phyloP scores from a whole-genome alignment of 2,888 invertebrate genomes.

The Metacarcinus magister region DNA sequence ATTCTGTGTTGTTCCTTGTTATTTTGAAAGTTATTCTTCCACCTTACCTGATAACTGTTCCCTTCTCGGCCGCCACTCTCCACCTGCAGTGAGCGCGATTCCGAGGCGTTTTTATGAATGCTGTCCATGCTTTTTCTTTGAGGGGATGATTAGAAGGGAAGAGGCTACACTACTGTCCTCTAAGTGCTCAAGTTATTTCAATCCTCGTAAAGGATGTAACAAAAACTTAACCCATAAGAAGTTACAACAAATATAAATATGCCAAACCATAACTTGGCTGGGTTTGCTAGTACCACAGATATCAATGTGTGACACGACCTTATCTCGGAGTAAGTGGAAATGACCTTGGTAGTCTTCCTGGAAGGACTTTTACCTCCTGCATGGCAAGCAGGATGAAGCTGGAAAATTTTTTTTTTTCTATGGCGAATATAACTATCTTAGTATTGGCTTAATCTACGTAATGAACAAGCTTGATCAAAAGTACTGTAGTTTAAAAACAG shows the following conservation, averaged over 20 bases:
- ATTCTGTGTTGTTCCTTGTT: background rate
- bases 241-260: background rate
- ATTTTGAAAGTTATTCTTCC: background rate
- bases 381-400: background rate
- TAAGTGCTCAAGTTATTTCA: background rate
- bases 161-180: too few species aligned
- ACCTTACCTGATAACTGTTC: too few species aligned
- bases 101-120: background rate
- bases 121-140: background rate
- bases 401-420: background rate
- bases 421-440: background rate
- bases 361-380: background rate
- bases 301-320: background rate
- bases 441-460: background rate
- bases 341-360: background rate
- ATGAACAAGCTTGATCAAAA: too few species aligned
- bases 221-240: background rate
- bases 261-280: too few species aligned
- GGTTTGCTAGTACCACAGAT: background rate
- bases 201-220: background rate
- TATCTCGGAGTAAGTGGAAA: background rate
- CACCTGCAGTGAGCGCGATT: background rate
- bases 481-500: too few species aligned
- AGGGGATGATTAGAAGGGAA: too few species aligned
- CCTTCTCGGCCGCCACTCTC: background rate